Conservation (phyloP, 1,140 invertebrate species). For the Cyclina sinensis region DNA sequence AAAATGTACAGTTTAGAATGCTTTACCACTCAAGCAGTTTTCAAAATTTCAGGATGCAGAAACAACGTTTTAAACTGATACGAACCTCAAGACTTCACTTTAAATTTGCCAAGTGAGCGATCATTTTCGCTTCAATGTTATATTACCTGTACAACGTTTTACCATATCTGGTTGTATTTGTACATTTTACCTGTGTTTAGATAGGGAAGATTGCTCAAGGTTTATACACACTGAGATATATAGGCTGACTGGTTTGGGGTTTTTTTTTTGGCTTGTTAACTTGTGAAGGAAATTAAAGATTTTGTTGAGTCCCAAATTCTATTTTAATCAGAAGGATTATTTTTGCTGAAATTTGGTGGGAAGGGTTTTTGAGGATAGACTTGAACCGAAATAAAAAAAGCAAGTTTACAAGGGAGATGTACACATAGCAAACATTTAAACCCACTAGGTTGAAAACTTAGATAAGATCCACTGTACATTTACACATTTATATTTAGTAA, state of each 20-base stretch:
- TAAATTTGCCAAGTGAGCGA: not conserved
- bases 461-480: not conserved
- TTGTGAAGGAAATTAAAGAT: constrained; percentile 6
- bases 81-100: not conserved
- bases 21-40: no score
- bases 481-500: not conserved
- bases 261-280: not conserved
- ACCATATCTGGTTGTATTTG: constrained; percentile 41
- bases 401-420: not conserved
- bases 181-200: constrained; percentile 49
- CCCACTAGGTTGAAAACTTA: not conserved
- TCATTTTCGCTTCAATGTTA: constrained; percentile 24
- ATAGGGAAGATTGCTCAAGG: constrained; percentile 9
- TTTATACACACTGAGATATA: constrained; percentile 3
- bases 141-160: constrained; percentile 40
- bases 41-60: no score
- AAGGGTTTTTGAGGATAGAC: no score
- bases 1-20: no score
- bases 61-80: no score
- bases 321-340: not conserved
- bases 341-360: constrained; percentile 31
- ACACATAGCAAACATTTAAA: not conserved
- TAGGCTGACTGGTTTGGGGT: not conserved
- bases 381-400: not conserved
- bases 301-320: not conserved